Conservation (phyloP, 2,888 invertebrate species). For the Nysson spinosus region DNA sequence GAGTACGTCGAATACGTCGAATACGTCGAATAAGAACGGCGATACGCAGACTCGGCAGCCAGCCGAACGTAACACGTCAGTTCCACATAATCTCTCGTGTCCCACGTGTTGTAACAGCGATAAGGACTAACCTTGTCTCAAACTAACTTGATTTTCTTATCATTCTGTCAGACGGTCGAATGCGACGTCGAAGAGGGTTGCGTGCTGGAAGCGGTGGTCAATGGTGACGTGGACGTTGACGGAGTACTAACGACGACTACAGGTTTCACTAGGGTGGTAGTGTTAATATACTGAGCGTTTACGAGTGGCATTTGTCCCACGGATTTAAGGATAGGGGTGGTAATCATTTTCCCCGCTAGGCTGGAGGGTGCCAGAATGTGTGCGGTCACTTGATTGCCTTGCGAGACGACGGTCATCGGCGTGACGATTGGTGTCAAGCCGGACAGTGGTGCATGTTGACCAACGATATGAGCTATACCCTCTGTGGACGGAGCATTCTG, state of each 20-base stretch:
- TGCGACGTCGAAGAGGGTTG: slow-evolving; percentile 67
- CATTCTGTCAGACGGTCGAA: slow-evolving; percentile 73
- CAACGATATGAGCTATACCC: slow-evolving; percentile 77
- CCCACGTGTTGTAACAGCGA: slow-evolving; percentile 23
- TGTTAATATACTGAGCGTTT: slow-evolving; percentile 84
- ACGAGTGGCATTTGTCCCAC: slow-evolving; percentile 82
- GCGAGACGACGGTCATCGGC: slow-evolving; percentile 81
- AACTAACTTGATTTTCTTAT: slow-evolving; percentile 61
- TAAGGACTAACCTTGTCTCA: slow-evolving; percentile 62
- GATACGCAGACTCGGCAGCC: slow-evolving; percentile 6
- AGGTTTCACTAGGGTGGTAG: slow-evolving; percentile 83
- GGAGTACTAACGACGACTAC: slow-evolving; percentile 83
- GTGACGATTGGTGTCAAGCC: slow-evolving; percentile 82
- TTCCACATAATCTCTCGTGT: neutral
- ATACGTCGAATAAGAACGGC: slow-evolving; percentile 2
- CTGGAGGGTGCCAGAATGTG: slow-evolving; percentile 82
- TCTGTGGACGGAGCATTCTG: slow-evolving; percentile 73
- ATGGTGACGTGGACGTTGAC: slow-evolving; percentile 66
- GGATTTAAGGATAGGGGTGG: slow-evolving; percentile 80
- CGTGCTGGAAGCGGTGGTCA: slow-evolving; percentile 68
- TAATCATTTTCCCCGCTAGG: slow-evolving; percentile 83
- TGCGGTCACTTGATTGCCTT: slow-evolving; percentile 79
- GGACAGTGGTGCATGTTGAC: slow-evolving; percentile 73
- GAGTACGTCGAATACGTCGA: too few relatives aligned
- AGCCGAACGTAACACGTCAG: neutral